Conservation (phyloP, 2,888 invertebrate species). For the Tuta absoluta region DNA sequence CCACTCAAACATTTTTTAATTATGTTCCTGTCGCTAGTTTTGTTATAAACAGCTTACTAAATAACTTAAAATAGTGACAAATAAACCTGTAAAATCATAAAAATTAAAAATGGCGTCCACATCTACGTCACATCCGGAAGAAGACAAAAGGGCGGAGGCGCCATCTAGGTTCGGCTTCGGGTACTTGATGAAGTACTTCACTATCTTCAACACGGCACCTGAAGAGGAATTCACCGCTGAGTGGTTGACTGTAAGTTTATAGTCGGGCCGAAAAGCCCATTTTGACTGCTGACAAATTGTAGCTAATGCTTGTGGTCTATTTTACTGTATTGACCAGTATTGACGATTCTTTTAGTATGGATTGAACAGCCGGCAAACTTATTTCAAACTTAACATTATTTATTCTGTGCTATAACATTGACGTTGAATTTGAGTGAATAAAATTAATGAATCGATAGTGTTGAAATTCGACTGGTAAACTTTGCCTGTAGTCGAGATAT, state of each 20-base stretch:
- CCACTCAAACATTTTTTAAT: too few species aligned
- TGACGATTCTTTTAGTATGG: too few species aligned
- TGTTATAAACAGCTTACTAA: too few species aligned
- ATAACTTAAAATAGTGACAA: too few species aligned
- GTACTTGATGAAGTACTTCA: conserved; percentile 59
- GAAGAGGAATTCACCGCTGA: conserved; percentile 60
- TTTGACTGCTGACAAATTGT: background rate
- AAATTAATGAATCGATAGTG: too few species aligned
- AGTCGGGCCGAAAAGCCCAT: background rate
- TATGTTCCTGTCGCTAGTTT: too few species aligned
- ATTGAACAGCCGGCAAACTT: too few species aligned
- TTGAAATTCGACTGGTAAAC: too few species aligned
- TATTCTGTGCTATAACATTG: too few species aligned
- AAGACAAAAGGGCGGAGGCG: conserved; percentile 47
- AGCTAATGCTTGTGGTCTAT: background rate
- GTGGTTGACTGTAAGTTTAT: conserved; percentile 65
- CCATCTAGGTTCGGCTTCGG: conserved; percentile 51
- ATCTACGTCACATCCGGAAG: conserved; percentile 25
- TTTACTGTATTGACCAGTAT: background rate
- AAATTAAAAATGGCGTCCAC: conserved; percentile 34
- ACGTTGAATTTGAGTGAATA: too few species aligned
- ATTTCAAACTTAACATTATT: too few species aligned
- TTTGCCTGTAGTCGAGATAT: too few species aligned
- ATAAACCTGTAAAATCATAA: background rate
- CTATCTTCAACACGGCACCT: conserved; percentile 56